These are phyloP conservation scores for Chirona hameri DNA, from an alignment of 2,888 invertebrate species.

Conservation along the genomic window DNA sequence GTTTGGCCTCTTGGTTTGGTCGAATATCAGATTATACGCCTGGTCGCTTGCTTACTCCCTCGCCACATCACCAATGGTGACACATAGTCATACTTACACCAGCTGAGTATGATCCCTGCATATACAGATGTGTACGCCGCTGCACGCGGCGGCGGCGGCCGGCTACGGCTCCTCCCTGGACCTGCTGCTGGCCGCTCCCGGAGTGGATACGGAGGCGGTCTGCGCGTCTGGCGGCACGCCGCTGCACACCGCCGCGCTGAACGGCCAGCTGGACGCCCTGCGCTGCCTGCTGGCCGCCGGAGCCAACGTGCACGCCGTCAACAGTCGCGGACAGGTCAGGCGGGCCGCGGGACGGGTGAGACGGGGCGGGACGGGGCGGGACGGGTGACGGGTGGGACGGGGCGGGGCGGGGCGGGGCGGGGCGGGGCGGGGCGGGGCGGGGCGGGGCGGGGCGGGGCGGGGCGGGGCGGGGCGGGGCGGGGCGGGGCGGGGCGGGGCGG, in stretches of 20 bases:
- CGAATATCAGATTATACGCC: too few relatives aligned
- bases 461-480: too few relatives aligned
- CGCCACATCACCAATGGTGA: too few relatives aligned
- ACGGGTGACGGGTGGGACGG: neutral
- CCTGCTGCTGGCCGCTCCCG: conserved; percentile 52
- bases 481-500: too few relatives aligned
- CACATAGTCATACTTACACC: too few relatives aligned
- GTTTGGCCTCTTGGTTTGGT: conserved; percentile 44
- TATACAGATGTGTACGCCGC: conserved; percentile 56
- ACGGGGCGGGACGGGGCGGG: neutral
- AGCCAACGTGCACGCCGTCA: conserved; percentile 54
- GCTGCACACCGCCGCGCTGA: conserved; percentile 60
- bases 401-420: too few relatives aligned
- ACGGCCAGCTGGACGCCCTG: conserved; percentile 57
- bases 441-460: too few relatives aligned
- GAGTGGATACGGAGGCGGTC: conserved; percentile 57
- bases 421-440: too few relatives aligned
- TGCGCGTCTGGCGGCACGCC: conserved; percentile 60
- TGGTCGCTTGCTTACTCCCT: too few relatives aligned
- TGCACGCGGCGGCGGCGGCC: conserved; percentile 60
- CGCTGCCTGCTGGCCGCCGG: conserved; percentile 53
- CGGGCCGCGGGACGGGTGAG: neutral
- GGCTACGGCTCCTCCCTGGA: conserved; percentile 44
- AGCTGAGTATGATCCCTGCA: conserved; percentile 52
- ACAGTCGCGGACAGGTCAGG: conserved; percentile 50